Conservation (phyloP, 1,140 invertebrate species). For the Leptestheria dahalacensis region DNA sequence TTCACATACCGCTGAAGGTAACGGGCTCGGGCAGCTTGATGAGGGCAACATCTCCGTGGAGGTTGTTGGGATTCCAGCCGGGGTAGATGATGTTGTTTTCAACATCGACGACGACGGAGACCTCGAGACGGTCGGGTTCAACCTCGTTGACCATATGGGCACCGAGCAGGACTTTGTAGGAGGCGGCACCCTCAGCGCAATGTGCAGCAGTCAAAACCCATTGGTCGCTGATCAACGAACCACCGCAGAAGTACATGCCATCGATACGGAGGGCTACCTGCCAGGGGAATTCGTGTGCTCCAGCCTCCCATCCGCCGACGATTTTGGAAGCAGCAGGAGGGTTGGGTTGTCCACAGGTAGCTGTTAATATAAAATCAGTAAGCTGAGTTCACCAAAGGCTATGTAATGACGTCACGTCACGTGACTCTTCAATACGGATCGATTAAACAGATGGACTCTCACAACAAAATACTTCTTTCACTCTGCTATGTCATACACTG, state of each 20-base stretch:
- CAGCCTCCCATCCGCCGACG: constrained; percentile 21
- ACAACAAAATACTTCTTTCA: not conserved
- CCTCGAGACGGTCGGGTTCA: constrained; percentile 14
- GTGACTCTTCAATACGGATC: no score
- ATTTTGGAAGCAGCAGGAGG: constrained; percentile 17
- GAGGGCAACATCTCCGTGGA: constrained; percentile 39
- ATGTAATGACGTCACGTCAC: no score
- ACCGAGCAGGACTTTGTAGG: constrained; percentile 6
- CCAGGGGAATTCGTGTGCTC: constrained; percentile 31
- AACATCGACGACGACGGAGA: constrained; percentile 19
- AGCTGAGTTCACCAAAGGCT: no score
- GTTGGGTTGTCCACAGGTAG: constrained; percentile 11
- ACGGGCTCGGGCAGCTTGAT: constrained; percentile 33
- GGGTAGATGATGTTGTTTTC: constrained; percentile 31
- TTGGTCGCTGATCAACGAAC: constrained; percentile 31
- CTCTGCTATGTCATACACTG: not conserved
- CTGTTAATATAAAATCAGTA: constrained; percentile 2
- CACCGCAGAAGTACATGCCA: constrained; percentile 36
- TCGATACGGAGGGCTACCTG: constrained; percentile 28
- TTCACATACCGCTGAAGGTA: constrained; percentile 23
- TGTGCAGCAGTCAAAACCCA: constrained; percentile 40
- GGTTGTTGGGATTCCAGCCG: constrained; percentile 28
- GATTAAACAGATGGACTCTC: no score
- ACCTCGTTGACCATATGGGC: constrained; percentile 3
- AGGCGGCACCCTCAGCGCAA: constrained; percentile 24